Percentiles rank a stretch among this genome's conserved stretches.
phyloP scores from a whole-genome alignment of 2,113 vertebrate genomes.

The Bombycilla garrulus region DNA sequence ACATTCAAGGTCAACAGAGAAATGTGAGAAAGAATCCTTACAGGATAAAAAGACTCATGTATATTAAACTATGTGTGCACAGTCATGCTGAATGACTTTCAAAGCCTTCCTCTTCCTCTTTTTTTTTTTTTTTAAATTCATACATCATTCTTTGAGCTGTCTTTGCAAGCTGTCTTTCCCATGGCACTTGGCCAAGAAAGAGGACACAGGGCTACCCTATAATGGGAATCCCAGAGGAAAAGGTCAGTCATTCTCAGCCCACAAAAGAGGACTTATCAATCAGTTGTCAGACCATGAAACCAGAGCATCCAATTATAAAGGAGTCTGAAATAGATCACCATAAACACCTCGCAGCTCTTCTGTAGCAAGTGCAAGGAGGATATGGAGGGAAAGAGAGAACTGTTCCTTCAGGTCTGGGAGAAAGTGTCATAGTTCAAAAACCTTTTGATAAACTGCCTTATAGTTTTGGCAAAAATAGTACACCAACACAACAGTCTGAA shows the following conservation, averaged over 20 bases:
- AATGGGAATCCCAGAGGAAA: slow-evolving; percentile 48
- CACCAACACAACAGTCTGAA: not conserved
- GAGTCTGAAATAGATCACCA: slow-evolving; percentile 12
- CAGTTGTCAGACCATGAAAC: slow-evolving; percentile 30
- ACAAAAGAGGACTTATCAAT: slow-evolving; percentile 55
- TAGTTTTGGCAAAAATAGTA: not conserved
- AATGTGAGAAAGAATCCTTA: not conserved
- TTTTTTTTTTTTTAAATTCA: not conserved
- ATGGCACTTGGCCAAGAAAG: slow-evolving; percentile 45
- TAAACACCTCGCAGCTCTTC: not conserved
- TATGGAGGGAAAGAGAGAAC: not conserved
- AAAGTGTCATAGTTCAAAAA: not conserved
- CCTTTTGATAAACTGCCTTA: not conserved
- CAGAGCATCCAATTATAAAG: not conserved
- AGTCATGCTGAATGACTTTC: slow-evolving; percentile 56
- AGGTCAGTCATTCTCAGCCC: slow-evolving; percentile 58
- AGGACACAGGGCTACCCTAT: not conserved
- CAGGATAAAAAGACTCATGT: not conserved
- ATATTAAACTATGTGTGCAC: not conserved
- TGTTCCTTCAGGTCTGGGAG: not conserved
- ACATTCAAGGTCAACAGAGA: not conserved
- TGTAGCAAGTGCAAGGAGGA: not conserved
- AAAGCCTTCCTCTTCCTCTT: not conserved
- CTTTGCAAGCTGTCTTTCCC: slow-evolving; percentile 50
- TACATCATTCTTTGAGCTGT: slow-evolving; percentile 23